phyloP scores from a whole-genome alignment of 1,140 invertebrate species.

The Tribolium madens region DNA sequence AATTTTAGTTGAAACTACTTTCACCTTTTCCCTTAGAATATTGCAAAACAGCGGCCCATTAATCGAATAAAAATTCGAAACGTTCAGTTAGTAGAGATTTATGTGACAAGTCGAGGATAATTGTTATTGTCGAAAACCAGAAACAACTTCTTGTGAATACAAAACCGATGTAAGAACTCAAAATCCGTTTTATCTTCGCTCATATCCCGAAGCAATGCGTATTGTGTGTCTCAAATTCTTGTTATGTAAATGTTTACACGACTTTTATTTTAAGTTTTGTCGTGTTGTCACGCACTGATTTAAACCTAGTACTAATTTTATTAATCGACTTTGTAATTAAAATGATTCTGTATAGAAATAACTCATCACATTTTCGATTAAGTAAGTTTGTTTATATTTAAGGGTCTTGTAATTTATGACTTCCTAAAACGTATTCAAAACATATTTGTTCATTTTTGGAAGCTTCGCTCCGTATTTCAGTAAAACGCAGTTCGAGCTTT shows the following conservation, averaged over 20 bases:
- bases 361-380: too few species aligned
- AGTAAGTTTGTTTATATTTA: not conserved
- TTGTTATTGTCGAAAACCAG: constrained; percentile 19
- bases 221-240: constrained; percentile 17
- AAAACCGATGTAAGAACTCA: not conserved
- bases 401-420: constrained; percentile 19
- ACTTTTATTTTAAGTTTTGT: constrained; percentile 33
- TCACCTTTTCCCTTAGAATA: not conserved
- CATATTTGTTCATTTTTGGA: constrained; percentile 8
- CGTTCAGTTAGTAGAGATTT: constrained; percentile 1
- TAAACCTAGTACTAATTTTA: not conserved
- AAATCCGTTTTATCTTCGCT: not conserved
- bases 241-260: constrained; percentile 37
- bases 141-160: constrained; percentile 3
- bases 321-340: not conserved
- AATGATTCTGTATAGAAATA: not conserved
- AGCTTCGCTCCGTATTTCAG: not conserved
- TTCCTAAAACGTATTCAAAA: constrained; percentile 8
- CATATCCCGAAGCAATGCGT: not conserved
- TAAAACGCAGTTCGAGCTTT: not conserved
- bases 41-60: constrained; percentile 19
- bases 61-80: constrained; percentile 1
- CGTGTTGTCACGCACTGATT: constrained; percentile 18
- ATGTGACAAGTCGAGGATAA: constrained; percentile 28
- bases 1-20: not conserved